Percentiles rank a stretch among this genome's conserved stretches.
Evolutionary conservation across 2,888 invertebrate species (phyloP).

Genomic region (Rhagonycha lutea): DNA sequence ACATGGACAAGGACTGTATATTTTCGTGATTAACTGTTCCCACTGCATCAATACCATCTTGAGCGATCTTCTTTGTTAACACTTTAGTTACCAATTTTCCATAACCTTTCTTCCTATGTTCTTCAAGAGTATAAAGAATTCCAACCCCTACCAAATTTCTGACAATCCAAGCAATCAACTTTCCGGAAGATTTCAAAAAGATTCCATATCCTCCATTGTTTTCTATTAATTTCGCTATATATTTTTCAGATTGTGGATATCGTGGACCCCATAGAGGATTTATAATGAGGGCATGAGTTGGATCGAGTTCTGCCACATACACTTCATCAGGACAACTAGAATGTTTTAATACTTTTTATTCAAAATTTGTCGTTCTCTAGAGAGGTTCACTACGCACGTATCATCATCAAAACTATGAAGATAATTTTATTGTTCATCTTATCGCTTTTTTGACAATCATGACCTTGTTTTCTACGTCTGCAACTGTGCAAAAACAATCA

Average conservation of each 20-base stretch:
- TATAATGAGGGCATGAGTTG: constrained; percentile 42
- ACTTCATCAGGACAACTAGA: constrained; percentile 47
- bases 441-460: too few relatives aligned
- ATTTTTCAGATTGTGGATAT: constrained; percentile 42
- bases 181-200: constrained; percentile 46
- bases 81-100: constrained; percentile 46
- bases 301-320: constrained; percentile 43
- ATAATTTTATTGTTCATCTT: too few relatives aligned
- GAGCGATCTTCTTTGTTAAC: constrained; percentile 46
- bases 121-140: constrained; percentile 48
- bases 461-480: too few relatives aligned
- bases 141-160: constrained; percentile 47
- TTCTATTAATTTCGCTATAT: constrained; percentile 43
- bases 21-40: constrained; percentile 47
- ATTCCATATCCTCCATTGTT: constrained; percentile 50
- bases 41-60: constrained; percentile 43
- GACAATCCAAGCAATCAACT: constrained; percentile 50
- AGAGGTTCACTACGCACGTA: too few relatives aligned
- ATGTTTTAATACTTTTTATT: constrained; percentile 1
- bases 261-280: constrained; percentile 49
- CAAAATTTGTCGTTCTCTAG: not conserved
- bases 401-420: too few relatives aligned
- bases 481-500: too few relatives aligned
- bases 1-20: constrained; percentile 46
- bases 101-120: constrained; percentile 49